Evolutionary conservation across 2,888 invertebrate genomes (phyloP).

Genomic region (Odontocerum albicorne): DNA sequence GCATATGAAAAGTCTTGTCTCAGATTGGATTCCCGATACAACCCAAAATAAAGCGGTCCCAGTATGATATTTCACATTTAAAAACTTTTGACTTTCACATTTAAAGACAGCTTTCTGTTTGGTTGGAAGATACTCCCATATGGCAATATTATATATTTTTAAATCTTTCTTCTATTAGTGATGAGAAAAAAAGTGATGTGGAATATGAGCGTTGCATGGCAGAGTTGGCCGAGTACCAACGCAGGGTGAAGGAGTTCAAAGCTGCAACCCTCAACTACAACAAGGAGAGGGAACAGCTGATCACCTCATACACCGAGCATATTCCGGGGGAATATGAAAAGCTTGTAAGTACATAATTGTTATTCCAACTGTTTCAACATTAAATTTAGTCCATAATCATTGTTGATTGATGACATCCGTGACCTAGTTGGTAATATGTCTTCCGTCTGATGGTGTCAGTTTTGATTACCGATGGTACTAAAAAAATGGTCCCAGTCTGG

Average conservation of each 20-base stretch:
- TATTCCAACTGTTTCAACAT: too few relatives aligned
- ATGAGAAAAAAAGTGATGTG: slow-evolving; percentile 6
- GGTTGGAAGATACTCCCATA: too few relatives aligned
- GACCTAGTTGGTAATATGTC: neutral
- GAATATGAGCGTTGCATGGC: slow-evolving; percentile 7
- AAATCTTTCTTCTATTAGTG: slow-evolving; percentile 12
- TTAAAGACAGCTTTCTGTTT: too few relatives aligned
- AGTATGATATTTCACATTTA: too few relatives aligned
- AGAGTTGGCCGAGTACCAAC: neutral
- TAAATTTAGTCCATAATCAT: too few relatives aligned
- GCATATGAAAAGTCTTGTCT: too few relatives aligned
- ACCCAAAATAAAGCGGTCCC: too few relatives aligned
- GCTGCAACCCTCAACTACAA: slow-evolving; percentile 11
- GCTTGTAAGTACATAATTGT: too few relatives aligned
- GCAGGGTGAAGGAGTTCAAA: slow-evolving; percentile 2
- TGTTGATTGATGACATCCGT: too few relatives aligned
- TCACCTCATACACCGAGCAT: slow-evolving; percentile 16
- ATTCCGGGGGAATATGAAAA: slow-evolving; percentile 18
- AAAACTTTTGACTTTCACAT: too few relatives aligned
- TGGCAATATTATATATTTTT: too few relatives aligned
- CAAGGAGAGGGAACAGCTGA: slow-evolving; percentile 5
- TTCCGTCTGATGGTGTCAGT: neutral
- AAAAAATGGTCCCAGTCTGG: neutral
- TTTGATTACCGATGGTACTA: neutral
- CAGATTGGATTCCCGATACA: too few relatives aligned